Evolutionary conservation across 2,797 vertebrate species (phyloP).

Genomic region (Pempheris klunzingeri): DNA sequence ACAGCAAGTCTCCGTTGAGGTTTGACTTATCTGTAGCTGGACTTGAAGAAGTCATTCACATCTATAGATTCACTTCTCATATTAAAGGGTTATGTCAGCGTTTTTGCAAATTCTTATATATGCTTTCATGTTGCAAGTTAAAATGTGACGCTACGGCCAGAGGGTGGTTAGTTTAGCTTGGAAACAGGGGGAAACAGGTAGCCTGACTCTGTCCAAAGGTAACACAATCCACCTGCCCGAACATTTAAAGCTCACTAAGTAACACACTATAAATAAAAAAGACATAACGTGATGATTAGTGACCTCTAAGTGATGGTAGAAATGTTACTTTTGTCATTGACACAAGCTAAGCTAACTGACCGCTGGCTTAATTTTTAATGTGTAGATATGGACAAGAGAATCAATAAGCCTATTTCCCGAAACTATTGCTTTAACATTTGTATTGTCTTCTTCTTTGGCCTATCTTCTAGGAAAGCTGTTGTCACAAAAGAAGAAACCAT

Average conservation of each 20-base stretch:
- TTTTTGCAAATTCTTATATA: not conserved
- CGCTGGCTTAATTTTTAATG: not conserved
- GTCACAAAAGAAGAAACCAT: not conserved
- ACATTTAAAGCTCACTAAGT: not conserved
- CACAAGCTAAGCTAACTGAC: not conserved
- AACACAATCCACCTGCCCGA: not conserved
- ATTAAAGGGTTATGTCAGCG: not conserved
- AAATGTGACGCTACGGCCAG: not conserved
- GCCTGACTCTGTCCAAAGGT: not conserved
- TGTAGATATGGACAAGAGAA: not conserved
- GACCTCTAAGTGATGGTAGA: not conserved
- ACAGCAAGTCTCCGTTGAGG: not conserved
- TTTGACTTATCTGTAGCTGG: not conserved
- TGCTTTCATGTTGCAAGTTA: too few relatives aligned
- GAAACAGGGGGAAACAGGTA: not conserved
- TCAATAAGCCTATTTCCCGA: not conserved
- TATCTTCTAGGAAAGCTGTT: slow-evolving; percentile 42
- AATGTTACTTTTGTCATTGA: not conserved
- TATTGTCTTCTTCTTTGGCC: not conserved
- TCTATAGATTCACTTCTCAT: too few relatives aligned
- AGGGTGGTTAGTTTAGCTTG: not conserved
- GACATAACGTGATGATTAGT: not conserved
- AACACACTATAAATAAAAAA: not conserved
- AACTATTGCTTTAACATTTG: not conserved
- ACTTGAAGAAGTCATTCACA: not conserved